Evolutionary conservation across 2,888 invertebrate genomes (phyloP), one percentile per base, ranked within the genome.

Genomic region (Cantharis rustica): DNA sequence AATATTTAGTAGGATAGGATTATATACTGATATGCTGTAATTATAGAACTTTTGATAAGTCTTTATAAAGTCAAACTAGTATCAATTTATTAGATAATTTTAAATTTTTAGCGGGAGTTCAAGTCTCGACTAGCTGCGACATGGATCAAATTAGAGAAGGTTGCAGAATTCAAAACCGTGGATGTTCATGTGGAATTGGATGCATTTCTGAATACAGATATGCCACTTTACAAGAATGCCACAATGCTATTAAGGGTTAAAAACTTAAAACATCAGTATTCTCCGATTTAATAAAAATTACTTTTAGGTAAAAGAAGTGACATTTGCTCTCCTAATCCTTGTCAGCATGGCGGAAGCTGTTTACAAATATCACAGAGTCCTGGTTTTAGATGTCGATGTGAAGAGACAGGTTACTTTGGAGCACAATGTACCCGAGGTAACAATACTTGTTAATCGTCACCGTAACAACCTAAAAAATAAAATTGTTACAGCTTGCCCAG

Each of bases 391-490:
- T 94, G 94, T 84, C 89, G 92, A 81, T 94, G 94, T 84, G 93
- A 93, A 82, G 93, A 93, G 72, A 93, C 94, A n/a, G 94, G 94
- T 68, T 94, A 88, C 85, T 93, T 93, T 84, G 95, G 95, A 0
- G 89, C 89, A 71, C 90, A 91, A 72, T 95, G 95, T 86, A 93
- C 93, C 83, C 91, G 91, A 90, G 92, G 95, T 91, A 88, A 87
- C 83, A 83, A 80, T 75, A 62, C 72, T 61, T 61, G 69, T 69
- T 69, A 72, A 66, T 64, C 64, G 69, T 64, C 68, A 16, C 31
- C 1, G 13, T 17, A 10, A 4, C 7, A 20, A 10, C 9, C 68
- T 64, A 20, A 27, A 63, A 20, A 2, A 23, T n/a, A 66, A 82
- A 84, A 84, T 85, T 87, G 81, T 91, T 92, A 71, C 90, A 94